Evolutionary conservation across 35 echinoderm and acorn worm species (phyloP).

Genomic region (Ptychodera flava): DNA sequence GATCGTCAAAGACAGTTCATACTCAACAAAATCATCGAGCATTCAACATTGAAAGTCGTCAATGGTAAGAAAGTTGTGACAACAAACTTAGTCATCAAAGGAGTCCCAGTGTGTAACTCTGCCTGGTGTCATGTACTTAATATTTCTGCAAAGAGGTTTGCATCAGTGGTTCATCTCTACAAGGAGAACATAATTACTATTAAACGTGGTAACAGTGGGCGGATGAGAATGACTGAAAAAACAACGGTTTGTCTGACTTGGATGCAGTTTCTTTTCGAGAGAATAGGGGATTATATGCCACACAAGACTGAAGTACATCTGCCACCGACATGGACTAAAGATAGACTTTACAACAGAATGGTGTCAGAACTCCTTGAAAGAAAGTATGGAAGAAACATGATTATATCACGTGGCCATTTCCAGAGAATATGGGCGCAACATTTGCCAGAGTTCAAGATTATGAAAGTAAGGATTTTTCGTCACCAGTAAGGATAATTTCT

Average conservation of each 20-base stretch:
- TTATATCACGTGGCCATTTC: neutral
- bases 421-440: neutral
- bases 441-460: neutral
- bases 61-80: too few relatives aligned
- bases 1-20: too few relatives aligned
- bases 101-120: neutral
- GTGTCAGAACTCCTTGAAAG: neutral
- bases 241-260: conserved; percentile 7
- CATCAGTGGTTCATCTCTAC: neutral
- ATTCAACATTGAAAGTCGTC: too few relatives aligned
- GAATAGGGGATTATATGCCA: too few relatives aligned
- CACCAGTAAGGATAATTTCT: too few relatives aligned
- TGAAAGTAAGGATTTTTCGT: too few relatives aligned
- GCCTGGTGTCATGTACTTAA: conserved; percentile 19
- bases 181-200: conserved; percentile 5
- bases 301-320: too few relatives aligned
- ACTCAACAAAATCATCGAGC: too few relatives aligned
- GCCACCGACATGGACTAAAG: conserved; percentile 24
- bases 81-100: conserved; percentile 5
- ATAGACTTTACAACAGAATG: conserved; percentile 13
- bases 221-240: neutral
- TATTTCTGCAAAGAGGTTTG: conserved; percentile 12
- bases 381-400: neutral
- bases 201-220: conserved; percentile 11
- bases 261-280: conserved; percentile 19